Percentiles rank a stretch among this genome's conserved stretches.
Evolutionary conservation across 2,113 vertebrate genomes (phyloP).

Genomic region (Pelobates fuscus): DNA sequence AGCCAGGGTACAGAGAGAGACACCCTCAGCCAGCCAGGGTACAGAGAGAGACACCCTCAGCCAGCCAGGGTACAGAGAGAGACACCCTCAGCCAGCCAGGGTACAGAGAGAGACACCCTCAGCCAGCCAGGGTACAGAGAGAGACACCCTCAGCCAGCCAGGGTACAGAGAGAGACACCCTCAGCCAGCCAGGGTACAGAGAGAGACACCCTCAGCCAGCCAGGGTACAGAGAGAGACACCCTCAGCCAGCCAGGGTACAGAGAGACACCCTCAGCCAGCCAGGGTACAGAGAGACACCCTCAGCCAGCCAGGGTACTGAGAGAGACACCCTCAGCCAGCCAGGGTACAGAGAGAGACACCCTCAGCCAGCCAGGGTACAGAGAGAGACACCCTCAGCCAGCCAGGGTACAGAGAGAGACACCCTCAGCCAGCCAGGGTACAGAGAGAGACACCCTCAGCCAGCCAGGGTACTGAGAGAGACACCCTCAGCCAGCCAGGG

Average conservation of each 20-base stretch:
- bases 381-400: background rate
- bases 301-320: background rate
- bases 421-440: background rate
- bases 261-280: too few species aligned
- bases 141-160: background rate
- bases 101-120: background rate
- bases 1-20: background rate
- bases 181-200: background rate
- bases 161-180: background rate
- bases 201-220: background rate
- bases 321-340: background rate
- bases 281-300: background rate
- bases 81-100: background rate
- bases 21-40: background rate
- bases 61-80: background rate
- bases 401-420: background rate
- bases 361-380: background rate
- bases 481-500: background rate
- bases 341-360: background rate
- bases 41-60: background rate
- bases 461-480: background rate
- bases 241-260: background rate
- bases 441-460: background rate
- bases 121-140: background rate
- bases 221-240: background rate